These are phyloP conservation scores for Ormyrus thymus DNA, from an alignment of 2,888 invertebrate genomes.

Conservation along the genomic window DNA sequence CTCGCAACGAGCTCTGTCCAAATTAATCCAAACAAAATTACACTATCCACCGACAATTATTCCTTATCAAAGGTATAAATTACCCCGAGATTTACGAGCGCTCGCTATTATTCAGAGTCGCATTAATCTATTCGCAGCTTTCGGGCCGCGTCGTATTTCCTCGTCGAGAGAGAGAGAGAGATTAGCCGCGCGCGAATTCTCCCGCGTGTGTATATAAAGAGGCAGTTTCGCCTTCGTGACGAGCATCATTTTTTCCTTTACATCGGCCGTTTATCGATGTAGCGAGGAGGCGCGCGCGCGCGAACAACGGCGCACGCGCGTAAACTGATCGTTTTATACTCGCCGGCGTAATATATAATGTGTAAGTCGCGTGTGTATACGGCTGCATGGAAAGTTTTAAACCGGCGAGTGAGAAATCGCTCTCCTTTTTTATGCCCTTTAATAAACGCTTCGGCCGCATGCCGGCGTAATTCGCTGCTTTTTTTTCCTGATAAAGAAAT, in stretches of 20 bases:
- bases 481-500: too few species aligned
- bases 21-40: slow-evolving; percentile 36
- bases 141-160: background rate
- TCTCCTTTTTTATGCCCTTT: background rate
- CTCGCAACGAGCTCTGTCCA: too few species aligned
- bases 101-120: too few species aligned
- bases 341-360: too few species aligned
- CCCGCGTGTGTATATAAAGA: too few species aligned
- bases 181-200: too few species aligned
- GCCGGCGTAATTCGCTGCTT: too few species aligned
- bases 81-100: too few species aligned
- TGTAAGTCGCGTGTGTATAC: background rate
- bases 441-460: too few species aligned
- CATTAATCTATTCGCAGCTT: too few species aligned
- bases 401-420: background rate
- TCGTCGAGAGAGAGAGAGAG: background rate
- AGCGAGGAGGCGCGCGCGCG: background rate
- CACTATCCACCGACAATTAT: background rate
- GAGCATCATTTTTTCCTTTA: background rate
- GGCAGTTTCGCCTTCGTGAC: background rate
- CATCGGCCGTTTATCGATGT: slow-evolving; percentile 23
- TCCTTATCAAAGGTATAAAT: too few species aligned
- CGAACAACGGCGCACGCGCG: background rate
- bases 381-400: background rate
- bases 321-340: slow-evolving; percentile 16